These are phyloP conservation scores for Panorpa germanica DNA, from an alignment of 2,888 invertebrate genomes.

Conservation along the genomic window DNA sequence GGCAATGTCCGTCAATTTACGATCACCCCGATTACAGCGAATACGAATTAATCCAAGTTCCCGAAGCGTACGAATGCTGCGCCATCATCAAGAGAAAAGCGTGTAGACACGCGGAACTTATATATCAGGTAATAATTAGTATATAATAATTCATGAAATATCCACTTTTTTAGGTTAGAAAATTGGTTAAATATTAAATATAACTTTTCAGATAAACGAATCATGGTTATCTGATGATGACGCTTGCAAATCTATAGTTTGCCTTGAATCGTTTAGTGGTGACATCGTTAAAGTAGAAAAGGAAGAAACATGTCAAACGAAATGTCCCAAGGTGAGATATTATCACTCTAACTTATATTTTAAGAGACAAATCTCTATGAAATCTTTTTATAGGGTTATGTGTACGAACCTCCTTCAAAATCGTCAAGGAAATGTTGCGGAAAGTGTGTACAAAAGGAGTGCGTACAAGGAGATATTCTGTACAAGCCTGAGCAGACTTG, in stretches of 20 bases:
- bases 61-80: constrained; percentile 34
- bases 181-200: no score
- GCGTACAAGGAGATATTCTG: constrained; percentile 29
- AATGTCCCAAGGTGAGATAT: constrained; percentile 22
- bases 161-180: no score
- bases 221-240: constrained; percentile 26
- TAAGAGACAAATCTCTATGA: constrained; percentile 1
- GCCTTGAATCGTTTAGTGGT: constrained; percentile 24
- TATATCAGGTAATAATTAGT: constrained; percentile 25
- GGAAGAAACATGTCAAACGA: constrained; percentile 25
- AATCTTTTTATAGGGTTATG: constrained; percentile 30
- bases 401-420: constrained; percentile 25
- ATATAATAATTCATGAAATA: no score
- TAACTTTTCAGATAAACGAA: no score
- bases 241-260: constrained; percentile 32
- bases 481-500: constrained; percentile 33
- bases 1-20: constrained; percentile 17
- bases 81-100: constrained; percentile 28
- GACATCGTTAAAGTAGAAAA: constrained; percentile 24
- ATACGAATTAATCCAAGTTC: constrained; percentile 29
- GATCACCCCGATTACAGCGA: constrained; percentile 16
- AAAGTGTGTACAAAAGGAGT: constrained; percentile 35
- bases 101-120: constrained; percentile 30
- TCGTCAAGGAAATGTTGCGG: constrained; percentile 38
- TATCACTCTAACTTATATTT: background rate